Base-by-base conservation (phyloP, 2,113 vertebrate species). In the Dicrurus megarhynchus region DNA sequence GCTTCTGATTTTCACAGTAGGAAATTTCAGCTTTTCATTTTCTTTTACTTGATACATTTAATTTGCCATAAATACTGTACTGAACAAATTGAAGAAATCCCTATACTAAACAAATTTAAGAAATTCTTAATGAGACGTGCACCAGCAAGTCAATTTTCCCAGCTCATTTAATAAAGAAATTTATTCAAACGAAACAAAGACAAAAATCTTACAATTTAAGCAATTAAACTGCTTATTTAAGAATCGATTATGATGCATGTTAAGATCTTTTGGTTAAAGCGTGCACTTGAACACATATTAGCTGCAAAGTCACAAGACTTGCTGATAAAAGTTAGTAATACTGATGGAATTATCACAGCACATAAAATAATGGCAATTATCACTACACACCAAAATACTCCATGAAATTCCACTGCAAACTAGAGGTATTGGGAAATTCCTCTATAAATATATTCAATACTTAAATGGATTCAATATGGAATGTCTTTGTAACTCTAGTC, bases 191-290 rank as follows among this genome's bases (percentile, higher is more conserved):
- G 65, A 92, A 92, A 85, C 60, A 88, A 12, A 80, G 63, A 69
- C 67, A 89, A 55, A 87, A 89, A 61, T 39, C 50, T 95, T 82
- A 56, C 14, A 19, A 56, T 70, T 60, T 37, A 92, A 87, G 57
- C 56, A 85, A 87, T 86, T 95, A 78, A 93, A 84, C 24, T 35
- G 49, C 41, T 91, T 83, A 85, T 39, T 97, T 93, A 84, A 64
- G 64, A 84, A 90, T 28, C 3, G 2, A 35, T 89, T 94, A 53
- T 19, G 87, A 86, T 10, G 67, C 37, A 41, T 56, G 75, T 95
- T 96, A 97, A 47, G 35, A 65, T 55, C 30, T 92, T 75, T 46
- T 10, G 6, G 85, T 96, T 96, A 95, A 86, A 78, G 75, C 1
- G 0, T 69, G 57, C 57, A 59, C 37, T 80, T 86, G 61, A 92